Conservation (phyloP, 2,113 vertebrate species). For the Fregata magnificens region DNA sequence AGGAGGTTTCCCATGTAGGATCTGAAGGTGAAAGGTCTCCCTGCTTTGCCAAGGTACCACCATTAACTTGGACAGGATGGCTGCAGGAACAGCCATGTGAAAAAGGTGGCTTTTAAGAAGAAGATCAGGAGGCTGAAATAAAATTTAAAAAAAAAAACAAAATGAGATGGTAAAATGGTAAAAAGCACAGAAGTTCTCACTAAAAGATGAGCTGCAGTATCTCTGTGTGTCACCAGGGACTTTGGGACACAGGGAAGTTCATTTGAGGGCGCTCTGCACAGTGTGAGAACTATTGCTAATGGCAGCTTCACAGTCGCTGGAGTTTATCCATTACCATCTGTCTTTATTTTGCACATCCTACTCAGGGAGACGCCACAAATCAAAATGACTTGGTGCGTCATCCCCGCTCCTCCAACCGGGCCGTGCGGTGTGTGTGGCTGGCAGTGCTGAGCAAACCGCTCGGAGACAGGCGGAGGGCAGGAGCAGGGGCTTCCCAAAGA, state of each 20-base stretch:
- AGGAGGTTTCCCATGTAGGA: not conserved
- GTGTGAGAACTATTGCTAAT: not conserved
- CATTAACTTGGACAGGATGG: not conserved
- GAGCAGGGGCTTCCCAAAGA: not conserved
- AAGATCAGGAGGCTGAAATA: not conserved
- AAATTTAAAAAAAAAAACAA: not conserved
- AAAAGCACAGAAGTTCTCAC: not conserved
- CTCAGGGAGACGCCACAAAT: slow-evolving; percentile 43
- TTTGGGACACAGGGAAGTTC: not conserved
- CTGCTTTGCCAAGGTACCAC: not conserved
- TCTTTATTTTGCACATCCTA: slow-evolving; percentile 38
- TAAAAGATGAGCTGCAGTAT: not conserved
- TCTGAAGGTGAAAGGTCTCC: not conserved
- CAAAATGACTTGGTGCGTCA: slow-evolving; percentile 48
- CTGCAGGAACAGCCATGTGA: not conserved
- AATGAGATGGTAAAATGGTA: not conserved
- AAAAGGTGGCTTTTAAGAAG: not conserved
- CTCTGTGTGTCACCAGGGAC: not conserved
- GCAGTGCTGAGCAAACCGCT: not conserved
- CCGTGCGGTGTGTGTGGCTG: not conserved
- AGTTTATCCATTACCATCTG: slow-evolving; percentile 45
- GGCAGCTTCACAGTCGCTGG: not conserved
- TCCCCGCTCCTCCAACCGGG: not conserved
- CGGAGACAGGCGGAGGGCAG: not conserved
- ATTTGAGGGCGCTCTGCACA: not conserved